Evolutionary conservation across 1,140 invertebrate species (phyloP), one percentile per base, ranked within the genome.

Genomic region (Halesus radiatus): DNA sequence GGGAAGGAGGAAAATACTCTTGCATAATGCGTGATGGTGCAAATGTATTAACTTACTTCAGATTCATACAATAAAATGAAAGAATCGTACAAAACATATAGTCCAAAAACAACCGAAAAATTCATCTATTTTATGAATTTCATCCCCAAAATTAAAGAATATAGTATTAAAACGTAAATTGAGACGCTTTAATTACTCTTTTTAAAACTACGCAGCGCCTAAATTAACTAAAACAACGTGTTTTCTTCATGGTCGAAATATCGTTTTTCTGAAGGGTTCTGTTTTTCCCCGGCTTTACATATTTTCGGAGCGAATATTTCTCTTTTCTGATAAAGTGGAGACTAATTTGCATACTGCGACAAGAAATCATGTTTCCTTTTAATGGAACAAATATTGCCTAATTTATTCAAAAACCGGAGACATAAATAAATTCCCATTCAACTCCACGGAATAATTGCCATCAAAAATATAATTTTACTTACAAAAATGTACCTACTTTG

Each of bases 341-440:
- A 50, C 37, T 45, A 70, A 70, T 70, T 70, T 70, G 66, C 66
- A 70, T 70, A 70, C 37, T 70, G 37, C 37, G 66, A 70, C 66
- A 50, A 70, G 37, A 70, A 70, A 70, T 70, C 66, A 70, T 70
- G 66, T 70, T 70, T 52, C 66, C 66, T 50, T 45, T 70, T 70
- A 70, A 70, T 70, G 66, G 66, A 70, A 70, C 66, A 70, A 70
- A 70, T 70, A 70, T 50, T 70, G 66, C 66, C 22, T 70, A 50
- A 70, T 50, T 50, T 70, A 70, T 70, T 70, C 66, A 70, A 70
- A 37, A 52, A 45, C 7, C 10, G 66, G 66, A 66, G 62, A 66
- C 62, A 29, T 32, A 66, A 66, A 66, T 66, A 66, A 66, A 66
- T 66, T 16, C 29, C 62, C 26, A 66, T 66, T 66, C 29, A 66